A percentile compares a stretch with the other conserved stretches of the same genome.
Evolutionary conservation across 2,888 invertebrate genomes (phyloP).

Genomic region (Epirrhoe tristata): DNA sequence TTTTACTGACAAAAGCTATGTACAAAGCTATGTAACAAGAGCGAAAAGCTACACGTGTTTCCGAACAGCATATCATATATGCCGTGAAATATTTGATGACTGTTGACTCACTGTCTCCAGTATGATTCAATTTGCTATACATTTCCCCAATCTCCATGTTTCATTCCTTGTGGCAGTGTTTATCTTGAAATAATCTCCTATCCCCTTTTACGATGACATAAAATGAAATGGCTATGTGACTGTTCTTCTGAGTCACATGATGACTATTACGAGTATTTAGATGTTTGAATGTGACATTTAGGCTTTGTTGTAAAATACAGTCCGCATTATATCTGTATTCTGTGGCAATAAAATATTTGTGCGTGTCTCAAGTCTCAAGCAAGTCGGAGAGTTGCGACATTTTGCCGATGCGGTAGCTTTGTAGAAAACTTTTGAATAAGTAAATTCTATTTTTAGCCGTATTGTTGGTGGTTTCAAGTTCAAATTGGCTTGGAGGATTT

Average conservation of each 20-base stretch:
- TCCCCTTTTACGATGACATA: slow-evolving; percentile 36
- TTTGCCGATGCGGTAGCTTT: slow-evolving; percentile 22
- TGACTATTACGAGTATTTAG: slow-evolving; percentile 16
- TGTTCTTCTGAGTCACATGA: slow-evolving; percentile 45
- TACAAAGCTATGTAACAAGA: slow-evolving; percentile 2
- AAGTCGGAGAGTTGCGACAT: slow-evolving; percentile 41
- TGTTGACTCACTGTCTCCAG: slow-evolving; percentile 49
- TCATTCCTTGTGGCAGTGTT: slow-evolving; percentile 34
- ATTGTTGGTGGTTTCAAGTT: slow-evolving; percentile 7
- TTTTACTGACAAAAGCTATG: slow-evolving; percentile 8
- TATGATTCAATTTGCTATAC: slow-evolving; percentile 54
- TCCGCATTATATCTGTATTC: too few relatives aligned
- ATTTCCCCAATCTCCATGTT: slow-evolving; percentile 43
- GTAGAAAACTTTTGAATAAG: slow-evolving; percentile 15
- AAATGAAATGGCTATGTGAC: slow-evolving; percentile 46
- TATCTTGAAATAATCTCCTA: slow-evolving; percentile 45
- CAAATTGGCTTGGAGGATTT: neutral
- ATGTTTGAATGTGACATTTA: slow-evolving; percentile 6
- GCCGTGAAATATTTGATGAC: slow-evolving; percentile 23
- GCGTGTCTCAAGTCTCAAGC: slow-evolving; percentile 32
- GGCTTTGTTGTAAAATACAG: slow-evolving; percentile 8
- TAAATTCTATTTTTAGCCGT: slow-evolving; percentile 7
- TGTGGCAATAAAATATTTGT: too few relatives aligned
- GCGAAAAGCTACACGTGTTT: slow-evolving; percentile 23
- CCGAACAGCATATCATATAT: slow-evolving; percentile 31